These are phyloP conservation scores for Cnemophilus loriae DNA, from an alignment of 2,113 vertebrate species.

Conservation along the genomic window DNA sequence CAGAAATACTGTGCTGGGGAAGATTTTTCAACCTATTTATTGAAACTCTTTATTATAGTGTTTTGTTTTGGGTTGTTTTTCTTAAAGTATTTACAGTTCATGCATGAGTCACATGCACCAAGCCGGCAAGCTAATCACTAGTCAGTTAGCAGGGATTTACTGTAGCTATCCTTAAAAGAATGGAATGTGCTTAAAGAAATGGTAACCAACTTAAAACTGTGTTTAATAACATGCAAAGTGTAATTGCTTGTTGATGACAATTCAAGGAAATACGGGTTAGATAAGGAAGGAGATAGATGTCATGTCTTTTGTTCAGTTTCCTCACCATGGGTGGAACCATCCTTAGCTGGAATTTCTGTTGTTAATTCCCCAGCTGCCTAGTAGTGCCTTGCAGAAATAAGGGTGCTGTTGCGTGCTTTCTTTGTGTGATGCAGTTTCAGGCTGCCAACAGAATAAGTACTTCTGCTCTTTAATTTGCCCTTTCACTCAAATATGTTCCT, in stretches of 20 bases:
- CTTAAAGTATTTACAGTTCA: neutral
- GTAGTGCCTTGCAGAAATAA: neutral
- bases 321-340: conserved; percentile 53
- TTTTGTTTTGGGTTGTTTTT: neutral
- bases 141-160: neutral
- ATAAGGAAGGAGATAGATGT: conserved; percentile 49
- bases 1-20: neutral
- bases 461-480: neutral
- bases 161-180: neutral
- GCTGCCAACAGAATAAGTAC: neutral
- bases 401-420: neutral
- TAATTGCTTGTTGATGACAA: conserved; percentile 21
- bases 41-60: neutral
- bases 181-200: neutral
- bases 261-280: conserved; percentile 33
- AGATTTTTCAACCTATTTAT: neutral
- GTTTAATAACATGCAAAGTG: conserved; percentile 2
- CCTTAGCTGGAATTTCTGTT: conserved; percentile 28
- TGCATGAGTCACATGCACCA: neutral
- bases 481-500: neutral
- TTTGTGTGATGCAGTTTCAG: neutral
- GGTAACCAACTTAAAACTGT: neutral
- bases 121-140: neutral
- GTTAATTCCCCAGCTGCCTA: neutral
- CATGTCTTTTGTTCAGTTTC: conserved; percentile 51